Evolutionary conservation across 2,888 invertebrate species (phyloP).

Genomic region (Ophion ellenae): DNA sequence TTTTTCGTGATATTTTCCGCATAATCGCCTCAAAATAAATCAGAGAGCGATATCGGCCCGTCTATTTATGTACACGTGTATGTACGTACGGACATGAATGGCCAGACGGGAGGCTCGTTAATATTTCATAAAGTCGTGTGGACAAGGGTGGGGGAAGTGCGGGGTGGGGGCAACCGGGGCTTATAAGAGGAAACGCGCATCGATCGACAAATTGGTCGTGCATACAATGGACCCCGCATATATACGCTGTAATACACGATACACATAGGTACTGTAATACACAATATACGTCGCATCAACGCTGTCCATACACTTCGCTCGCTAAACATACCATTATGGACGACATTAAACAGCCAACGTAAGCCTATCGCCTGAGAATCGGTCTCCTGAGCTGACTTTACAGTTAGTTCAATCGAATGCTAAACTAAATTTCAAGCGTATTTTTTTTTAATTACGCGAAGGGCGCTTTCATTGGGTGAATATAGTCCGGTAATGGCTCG

Average conservation of each 20-base stretch:
- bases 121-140: conserved; percentile 64
- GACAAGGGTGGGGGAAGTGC: conserved; percentile 4
- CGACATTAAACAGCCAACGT: conserved; percentile 45
- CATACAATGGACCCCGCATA: conserved; percentile 62
- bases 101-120: conserved; percentile 64
- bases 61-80: conserved; percentile 34
- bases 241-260: conserved; percentile 37
- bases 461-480: too few species aligned
- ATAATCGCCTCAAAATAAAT: conserved; percentile 12
- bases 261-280: conserved; percentile 29
- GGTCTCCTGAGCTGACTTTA: neutral
- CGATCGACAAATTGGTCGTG: conserved; percentile 67
- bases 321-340: conserved; percentile 53
- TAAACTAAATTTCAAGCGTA: neutral
- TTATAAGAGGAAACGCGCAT: conserved; percentile 66
- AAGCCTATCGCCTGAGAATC: conserved; percentile 37
- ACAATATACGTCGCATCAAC: conserved; percentile 36
- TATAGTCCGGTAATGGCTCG: too few species aligned
- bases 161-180: conserved; percentile 19
- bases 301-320: conserved; percentile 46
- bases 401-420: neutral
- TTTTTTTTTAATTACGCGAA: neutral
- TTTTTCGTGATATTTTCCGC: neutral
- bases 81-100: conserved; percentile 54
- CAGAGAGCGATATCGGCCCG: conserved; percentile 9